These are phyloP conservation scores for Dioctria linearis DNA, from an alignment of 2,888 invertebrate species.

Conservation along the genomic window DNA sequence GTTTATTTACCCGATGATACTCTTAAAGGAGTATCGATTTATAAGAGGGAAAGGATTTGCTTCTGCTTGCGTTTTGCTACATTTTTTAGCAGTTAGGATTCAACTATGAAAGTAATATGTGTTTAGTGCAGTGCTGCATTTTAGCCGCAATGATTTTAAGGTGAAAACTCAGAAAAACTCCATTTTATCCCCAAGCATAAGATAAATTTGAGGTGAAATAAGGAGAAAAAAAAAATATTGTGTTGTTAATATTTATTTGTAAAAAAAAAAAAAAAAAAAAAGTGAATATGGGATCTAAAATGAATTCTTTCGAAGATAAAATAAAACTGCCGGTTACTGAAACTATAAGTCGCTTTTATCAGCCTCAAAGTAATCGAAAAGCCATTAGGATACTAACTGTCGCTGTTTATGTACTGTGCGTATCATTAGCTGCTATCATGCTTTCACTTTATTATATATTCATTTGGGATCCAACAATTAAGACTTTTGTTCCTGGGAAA, in stretches of 20 bases:
- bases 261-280: neutral
- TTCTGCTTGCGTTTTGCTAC: slow-evolving; percentile 22
- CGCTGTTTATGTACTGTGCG: slow-evolving; percentile 93
- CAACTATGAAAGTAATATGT: slow-evolving; percentile 2
- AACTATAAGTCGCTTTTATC: slow-evolving; percentile 72
- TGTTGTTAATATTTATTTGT: neutral
- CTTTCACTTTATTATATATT: slow-evolving; percentile 94
- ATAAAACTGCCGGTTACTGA: slow-evolving; percentile 71
- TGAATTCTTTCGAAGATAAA: slow-evolving; percentile 70
- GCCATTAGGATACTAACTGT: slow-evolving; percentile 93
- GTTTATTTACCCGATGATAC: slow-evolving; percentile 68
- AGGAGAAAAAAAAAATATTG: neutral
- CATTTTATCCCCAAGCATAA: neutral
- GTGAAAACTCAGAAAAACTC: neutral
- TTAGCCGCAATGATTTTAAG: slow-evolving; percentile 12
- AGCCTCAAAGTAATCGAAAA: slow-evolving; percentile 89
- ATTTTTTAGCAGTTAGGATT: slow-evolving; percentile 19
- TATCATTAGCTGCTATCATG: slow-evolving; percentile 94
- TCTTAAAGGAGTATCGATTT: slow-evolving; percentile 56
- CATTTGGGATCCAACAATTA: slow-evolving; percentile 86
- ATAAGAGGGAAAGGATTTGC: slow-evolving; percentile 57
- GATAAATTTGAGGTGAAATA: too few species aligned
- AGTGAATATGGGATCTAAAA: slow-evolving; percentile 68
- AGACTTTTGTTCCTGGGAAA: slow-evolving; percentile 70
- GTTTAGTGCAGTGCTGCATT: neutral